Base-by-base conservation (phyloP, 2,888 invertebrate genomes). In the Bruchidius siliquastri region DNA sequence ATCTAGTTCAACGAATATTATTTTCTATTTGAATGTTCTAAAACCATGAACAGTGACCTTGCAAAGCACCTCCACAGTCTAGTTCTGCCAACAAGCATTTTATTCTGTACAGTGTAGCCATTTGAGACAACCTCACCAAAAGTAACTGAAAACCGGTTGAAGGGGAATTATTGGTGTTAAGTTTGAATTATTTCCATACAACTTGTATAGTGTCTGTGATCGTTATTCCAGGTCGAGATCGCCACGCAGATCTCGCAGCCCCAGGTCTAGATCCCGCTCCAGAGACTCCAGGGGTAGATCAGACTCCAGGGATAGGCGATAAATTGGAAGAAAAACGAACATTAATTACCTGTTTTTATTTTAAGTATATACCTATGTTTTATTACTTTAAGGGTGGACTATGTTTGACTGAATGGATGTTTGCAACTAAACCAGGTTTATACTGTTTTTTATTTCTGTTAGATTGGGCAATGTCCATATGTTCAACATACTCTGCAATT, bases 251-350 rank as follows among this genome's bases (percentile, higher is more conserved):
- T 86, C 86, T 22, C 82, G 86, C 32, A 84, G 86, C 20, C 85
- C 79, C 20, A 73, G 79, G 22, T 77, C 89, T 69, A 84, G 89
- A 77, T 89, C 89, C 79, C 87, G 89, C 79, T 89, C 89, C 79
- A 85, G 89, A 76, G 71, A 71, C 20, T 71, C 71, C 3, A 22
- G 71, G 18, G 71, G 71, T 2, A 26, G 71, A 20, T 71, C 71
- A 1, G 71, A 90, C 82, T 87, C 89, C 79, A 87, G 90, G 79
- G 90, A 90, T 83, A 88, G 90, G 73, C 89, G 89, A 81, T 90
- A 87, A 79, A 20, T 13, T 49, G 13, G 18, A 8, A 49, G 49
- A 49, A 49, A 49, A 49, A 3, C 6, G 49, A 49, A 13, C 49
- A 13, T 8, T n/a, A 49, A 49, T 1, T 49, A 8, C 49, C 6